Base-by-base conservation (phyloP, 2,888 invertebrate species). In the Melieria omissa region DNA sequence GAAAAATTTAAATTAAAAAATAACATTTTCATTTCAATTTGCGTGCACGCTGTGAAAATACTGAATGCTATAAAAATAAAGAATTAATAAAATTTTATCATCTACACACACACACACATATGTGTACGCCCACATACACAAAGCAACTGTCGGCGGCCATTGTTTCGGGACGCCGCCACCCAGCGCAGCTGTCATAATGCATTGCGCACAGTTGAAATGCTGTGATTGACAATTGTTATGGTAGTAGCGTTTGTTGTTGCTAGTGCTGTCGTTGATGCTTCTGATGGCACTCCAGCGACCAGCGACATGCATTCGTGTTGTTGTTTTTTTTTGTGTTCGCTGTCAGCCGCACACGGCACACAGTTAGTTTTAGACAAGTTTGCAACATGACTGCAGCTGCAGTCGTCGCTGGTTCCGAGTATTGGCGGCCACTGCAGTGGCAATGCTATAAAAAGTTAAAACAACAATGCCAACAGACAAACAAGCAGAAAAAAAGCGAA, bases 221-320 rank as follows among this genome's bases (percentile, higher is more conserved):
- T 58, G 52, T 71, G 71, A 71, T 71, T 71, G 71, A 71, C 71
- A 71, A 65, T 61, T 65, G 65, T 65, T 65, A 54, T 71, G 58
- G 55, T 42, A 29, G 42, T 41, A 61, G 60, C 42, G 42, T 3
- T 58, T 58, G 7, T 14, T 58, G 14, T 63, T 45, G 63, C 14
- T 60, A 42, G 29, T 60, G 42, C 16, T 10, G 52, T 61, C 41
- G 57, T 65, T 68, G 52, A 5, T 52, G 5, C 52, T 8, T 5
- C 10, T 6, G 8, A 12, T 9, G n/a, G 12, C 9, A 5, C 5
- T 46, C 10, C 14, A 29, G 9, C 7, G 12, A 16, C 14, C 41
- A 16, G 46, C 29, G 8, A 6, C 5, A 29, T 49, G 14, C 7
- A 46, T 63, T 5, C n/a, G 5, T 16, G 49, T 64, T 64, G 47